Evolutionary conservation across 1,140 invertebrate species (phyloP), one percentile per base, ranked within the genome.

Genomic region (Drosophila asahinai): DNA sequence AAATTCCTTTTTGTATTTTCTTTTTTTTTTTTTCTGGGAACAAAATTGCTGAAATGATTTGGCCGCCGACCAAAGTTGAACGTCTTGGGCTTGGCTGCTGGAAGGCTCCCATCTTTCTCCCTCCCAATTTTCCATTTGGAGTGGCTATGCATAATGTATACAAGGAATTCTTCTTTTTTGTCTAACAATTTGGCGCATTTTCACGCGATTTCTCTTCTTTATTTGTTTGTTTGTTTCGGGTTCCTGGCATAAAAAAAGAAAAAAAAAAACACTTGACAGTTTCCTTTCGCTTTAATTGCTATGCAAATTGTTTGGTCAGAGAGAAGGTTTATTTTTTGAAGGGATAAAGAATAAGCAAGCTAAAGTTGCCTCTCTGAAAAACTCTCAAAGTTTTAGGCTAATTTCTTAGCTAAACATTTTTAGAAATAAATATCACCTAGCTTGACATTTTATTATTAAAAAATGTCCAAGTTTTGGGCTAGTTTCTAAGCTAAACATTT

Each of bases 181-280:
- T 89, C 83, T 89, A 83, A 87, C 80, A 87, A 89, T 89, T 89
- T 89, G 81, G 86, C 78, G 86, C 86, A 84, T 89, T 89, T 89
- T 89, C 81, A 90, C 84, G 84, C 86, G 80, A 80, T 78, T 78
- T 89, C 68, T 17, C 38, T 30, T 38, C 71, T 73, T 36, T 73
- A 68, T 71, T 71, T 71, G 65, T 70, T 81, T 89, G 68, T 87
- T 87, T 83, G 72, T 68, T 78, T 80, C 52, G 30, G 45, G 38
- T 47, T 52, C 70, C 40, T 17, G 19, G 27, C n/a, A 17, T 36
- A 27, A 38, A 17, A 43, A 2, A 19, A n/a, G n/a, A 3, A 22
- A 42, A 17, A 52, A 25, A 51, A 55, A 83, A 75, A 43, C 79
- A 86, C 83, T 86, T 86, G 83, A 86, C 83, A 86, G 77, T 54